These are phyloP conservation scores for Heterodera carotae DNA, from an alignment of 1,140 invertebrate genomes.

Conservation along the genomic window DNA sequence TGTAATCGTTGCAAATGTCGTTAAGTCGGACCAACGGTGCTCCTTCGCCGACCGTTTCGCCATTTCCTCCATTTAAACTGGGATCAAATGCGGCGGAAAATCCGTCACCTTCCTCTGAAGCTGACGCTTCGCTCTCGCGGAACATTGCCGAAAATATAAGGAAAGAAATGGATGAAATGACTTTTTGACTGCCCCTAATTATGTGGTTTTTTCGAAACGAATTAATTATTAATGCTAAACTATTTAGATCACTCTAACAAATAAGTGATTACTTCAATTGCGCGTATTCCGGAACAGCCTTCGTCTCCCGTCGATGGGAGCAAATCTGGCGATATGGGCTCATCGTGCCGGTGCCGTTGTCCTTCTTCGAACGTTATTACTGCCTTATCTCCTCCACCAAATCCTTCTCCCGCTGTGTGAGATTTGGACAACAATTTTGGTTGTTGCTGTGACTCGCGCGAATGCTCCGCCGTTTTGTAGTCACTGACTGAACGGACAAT, in stretches of 20 bases:
- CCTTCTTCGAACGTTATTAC: neutral
- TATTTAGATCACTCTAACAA: neutral
- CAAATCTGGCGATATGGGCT: slow-evolving; percentile 13
- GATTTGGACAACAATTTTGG: slow-evolving; percentile 50
- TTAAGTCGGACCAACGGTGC: slow-evolving; percentile 60
- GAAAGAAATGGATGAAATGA: neutral
- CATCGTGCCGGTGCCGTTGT: neutral
- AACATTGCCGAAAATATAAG: neutral
- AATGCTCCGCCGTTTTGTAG: slow-evolving; percentile 53
- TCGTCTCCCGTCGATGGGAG: neutral
- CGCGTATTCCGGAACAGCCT: slow-evolving; percentile 28
- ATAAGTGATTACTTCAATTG: slow-evolving; percentile 44
- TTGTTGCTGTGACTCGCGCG: slow-evolving; percentile 37
- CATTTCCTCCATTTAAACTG: slow-evolving; percentile 14
- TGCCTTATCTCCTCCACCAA: neutral
- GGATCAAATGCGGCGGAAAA: slow-evolving; percentile 37
- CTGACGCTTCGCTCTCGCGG: neutral
- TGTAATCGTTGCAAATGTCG: slow-evolving; percentile 61
- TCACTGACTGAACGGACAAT: slow-evolving; percentile 63
- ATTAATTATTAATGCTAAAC: too few relatives aligned
- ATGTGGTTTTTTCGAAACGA: too few relatives aligned
- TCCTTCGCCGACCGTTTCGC: slow-evolving; percentile 19
- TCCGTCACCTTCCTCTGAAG: slow-evolving; percentile 32
- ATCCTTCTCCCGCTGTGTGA: slow-evolving; percentile 33
- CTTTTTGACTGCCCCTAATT: too few relatives aligned